These are phyloP conservation scores for Vanacampus margaritifer DNA, from an alignment of 2,113 vertebrate genomes.

Conservation along the genomic window DNA sequence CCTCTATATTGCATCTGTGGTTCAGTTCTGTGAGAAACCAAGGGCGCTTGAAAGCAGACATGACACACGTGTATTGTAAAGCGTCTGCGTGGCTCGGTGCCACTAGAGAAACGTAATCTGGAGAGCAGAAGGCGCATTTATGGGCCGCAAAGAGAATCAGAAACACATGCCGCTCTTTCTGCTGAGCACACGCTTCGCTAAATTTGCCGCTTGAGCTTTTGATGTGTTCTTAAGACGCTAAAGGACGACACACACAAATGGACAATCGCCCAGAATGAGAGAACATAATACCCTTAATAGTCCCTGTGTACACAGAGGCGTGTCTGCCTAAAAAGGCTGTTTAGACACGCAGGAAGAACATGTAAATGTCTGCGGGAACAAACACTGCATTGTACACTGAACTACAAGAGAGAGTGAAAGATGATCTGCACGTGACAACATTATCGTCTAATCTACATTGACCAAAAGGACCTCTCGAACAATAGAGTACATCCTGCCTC, in stretches of 20 bases:
- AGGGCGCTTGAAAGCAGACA: slow-evolving; percentile 5
- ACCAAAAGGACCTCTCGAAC: slow-evolving; percentile 16
- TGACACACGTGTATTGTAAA: slow-evolving; percentile 24
- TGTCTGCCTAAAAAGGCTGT: slow-evolving; percentile 41
- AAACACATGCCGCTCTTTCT: slow-evolving; percentile 61
- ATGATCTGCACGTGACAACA: slow-evolving; percentile 22
- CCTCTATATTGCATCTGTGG: slow-evolving; percentile 22
- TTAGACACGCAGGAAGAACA: slow-evolving; percentile 28
- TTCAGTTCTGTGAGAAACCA: slow-evolving; percentile 13
- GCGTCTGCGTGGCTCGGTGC: slow-evolving; percentile 13
- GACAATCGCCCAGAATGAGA: slow-evolving; percentile 36
- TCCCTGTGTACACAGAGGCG: slow-evolving; percentile 51
- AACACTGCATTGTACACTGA: slow-evolving; percentile 42
- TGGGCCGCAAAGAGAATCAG: slow-evolving; percentile 51
- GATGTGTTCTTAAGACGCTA: slow-evolving; percentile 37
- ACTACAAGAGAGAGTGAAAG: slow-evolving; percentile 32
- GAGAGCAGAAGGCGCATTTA: slow-evolving; percentile 45
- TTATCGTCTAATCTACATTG: slow-evolving; percentile 16
- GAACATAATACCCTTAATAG: slow-evolving; percentile 49
- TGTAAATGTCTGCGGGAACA: slow-evolving; percentile 31
- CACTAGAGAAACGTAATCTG: slow-evolving; percentile 48
- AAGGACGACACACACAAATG: slow-evolving; percentile 35
- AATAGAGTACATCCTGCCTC: neutral
- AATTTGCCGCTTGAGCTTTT: slow-evolving; percentile 38
- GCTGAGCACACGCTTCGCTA: slow-evolving; percentile 47